phyloP scores from a whole-genome alignment of 2,888 invertebrate species.

The Torymus tubicola region DNA sequence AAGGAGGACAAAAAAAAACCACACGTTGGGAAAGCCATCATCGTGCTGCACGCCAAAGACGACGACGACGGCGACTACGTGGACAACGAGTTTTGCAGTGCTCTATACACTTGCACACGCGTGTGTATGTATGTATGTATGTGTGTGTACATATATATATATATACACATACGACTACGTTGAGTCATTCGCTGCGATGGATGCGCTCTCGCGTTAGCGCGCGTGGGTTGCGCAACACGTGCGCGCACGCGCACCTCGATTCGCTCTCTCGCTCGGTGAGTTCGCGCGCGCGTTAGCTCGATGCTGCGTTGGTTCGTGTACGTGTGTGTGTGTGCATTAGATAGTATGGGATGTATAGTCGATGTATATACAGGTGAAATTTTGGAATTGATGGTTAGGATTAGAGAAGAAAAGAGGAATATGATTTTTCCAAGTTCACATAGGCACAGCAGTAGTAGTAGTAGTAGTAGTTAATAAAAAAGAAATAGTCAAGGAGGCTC shows the following conservation, averaged over 20 bases:
- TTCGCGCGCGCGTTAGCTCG: neutral
- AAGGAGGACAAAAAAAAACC: conserved; percentile 16
- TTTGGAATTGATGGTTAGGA: too few relatives aligned
- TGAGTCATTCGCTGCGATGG: conserved; percentile 43
- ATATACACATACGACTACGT: neutral
- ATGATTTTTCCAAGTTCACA: too few relatives aligned
- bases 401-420: too few relatives aligned
- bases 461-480: too few relatives aligned
- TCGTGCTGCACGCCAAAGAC: neutral
- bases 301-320: neutral
- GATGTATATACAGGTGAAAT: too few relatives aligned
- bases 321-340: too few relatives aligned
- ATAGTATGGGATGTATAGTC: too few relatives aligned
- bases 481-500: too few relatives aligned
- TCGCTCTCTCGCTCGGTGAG: conserved; percentile 29
- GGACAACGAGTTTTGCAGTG: conserved; percentile 36
- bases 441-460: too few relatives aligned
- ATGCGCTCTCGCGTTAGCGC: conserved; percentile 25
- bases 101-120: neutral
- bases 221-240: conserved; percentile 45
- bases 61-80: conserved; percentile 8
- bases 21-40: conserved; percentile 30
- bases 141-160: too few relatives aligned
- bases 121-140: too few relatives aligned
- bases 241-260: conserved; percentile 13